Conservation (phyloP, 2,797 vertebrate species). For the Parauchenoglanis punctatus region DNA sequence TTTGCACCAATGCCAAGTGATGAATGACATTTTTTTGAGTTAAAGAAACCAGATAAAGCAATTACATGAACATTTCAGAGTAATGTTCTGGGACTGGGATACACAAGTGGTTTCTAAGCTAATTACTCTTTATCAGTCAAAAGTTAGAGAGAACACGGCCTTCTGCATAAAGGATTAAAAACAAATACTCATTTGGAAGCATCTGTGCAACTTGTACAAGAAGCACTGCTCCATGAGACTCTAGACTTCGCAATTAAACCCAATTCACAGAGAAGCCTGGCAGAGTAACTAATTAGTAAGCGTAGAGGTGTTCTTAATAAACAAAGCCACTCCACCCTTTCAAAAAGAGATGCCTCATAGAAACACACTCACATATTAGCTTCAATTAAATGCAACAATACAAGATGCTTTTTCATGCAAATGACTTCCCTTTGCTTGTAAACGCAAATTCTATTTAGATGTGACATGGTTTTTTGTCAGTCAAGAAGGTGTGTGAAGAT, state of each 20-base stretch:
- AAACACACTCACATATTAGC: constrained; percentile 69
- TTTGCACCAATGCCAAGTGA: background rate
- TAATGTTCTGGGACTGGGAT: background rate
- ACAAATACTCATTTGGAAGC: constrained; percentile 15
- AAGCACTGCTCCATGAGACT: constrained; percentile 1
- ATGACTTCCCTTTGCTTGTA: constrained; percentile 59
- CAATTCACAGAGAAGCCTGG: constrained; percentile 59
- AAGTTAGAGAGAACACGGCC: background rate
- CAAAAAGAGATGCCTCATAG: constrained; percentile 53
- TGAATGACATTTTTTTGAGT: background rate
- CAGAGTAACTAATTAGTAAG: constrained; percentile 72
- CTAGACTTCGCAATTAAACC: constrained; percentile 71
- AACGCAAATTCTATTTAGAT: constrained; percentile 59
- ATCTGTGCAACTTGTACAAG: constrained; percentile 15
- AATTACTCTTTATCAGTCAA: constrained; percentile 11
- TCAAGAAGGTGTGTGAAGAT: constrained; percentile 57
- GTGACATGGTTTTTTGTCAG: constrained; percentile 54
- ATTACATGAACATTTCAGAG: background rate
- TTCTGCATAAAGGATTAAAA: constrained; percentile 15
- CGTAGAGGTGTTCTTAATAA: constrained; percentile 70
- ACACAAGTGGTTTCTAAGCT: background rate
- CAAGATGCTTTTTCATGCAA: constrained; percentile 66
- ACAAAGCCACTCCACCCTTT: constrained; percentile 66
- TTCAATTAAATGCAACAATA: constrained; percentile 71
- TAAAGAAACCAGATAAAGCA: background rate